phyloP scores from a whole-genome alignment of 2,113 vertebrate genomes.

The Pteruthius melanotis region DNA sequence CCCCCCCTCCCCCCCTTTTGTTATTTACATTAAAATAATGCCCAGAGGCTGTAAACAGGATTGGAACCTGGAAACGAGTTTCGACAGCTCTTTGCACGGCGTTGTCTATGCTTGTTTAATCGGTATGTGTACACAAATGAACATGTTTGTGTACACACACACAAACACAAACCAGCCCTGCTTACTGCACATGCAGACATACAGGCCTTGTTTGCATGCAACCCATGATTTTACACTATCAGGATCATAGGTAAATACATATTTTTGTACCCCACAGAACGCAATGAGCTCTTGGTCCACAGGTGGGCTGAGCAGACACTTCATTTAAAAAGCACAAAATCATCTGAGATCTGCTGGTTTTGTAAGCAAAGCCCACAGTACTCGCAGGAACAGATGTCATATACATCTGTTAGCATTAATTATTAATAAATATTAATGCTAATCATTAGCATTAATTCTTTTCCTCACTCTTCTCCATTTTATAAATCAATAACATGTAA shows the following conservation, averaged over 20 bases:
- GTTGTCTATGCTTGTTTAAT: background rate
- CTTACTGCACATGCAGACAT: background rate
- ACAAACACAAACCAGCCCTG: background rate
- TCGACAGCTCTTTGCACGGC: background rate
- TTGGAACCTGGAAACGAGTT: background rate
- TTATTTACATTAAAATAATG: constrained; percentile 18
- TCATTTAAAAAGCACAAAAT: background rate
- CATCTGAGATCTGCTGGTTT: background rate
- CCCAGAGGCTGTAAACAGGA: background rate
- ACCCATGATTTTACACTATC: background rate
- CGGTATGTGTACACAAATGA: background rate
- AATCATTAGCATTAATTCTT: background rate
- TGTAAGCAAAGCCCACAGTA: background rate
- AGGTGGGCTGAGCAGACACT: background rate
- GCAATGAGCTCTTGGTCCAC: background rate
- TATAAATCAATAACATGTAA: background rate
- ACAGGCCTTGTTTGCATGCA: background rate
- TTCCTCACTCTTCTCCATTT: background rate
- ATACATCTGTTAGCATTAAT: background rate
- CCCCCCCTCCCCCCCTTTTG: background rate
- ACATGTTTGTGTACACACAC: background rate
- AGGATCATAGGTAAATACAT: background rate
- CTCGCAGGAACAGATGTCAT: background rate
- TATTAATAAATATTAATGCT: no score
- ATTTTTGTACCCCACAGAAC: background rate